These are phyloP conservation scores for Sinotaia quadrata DNA, from an alignment of 2,888 invertebrate species.

Conservation along the genomic window DNA sequence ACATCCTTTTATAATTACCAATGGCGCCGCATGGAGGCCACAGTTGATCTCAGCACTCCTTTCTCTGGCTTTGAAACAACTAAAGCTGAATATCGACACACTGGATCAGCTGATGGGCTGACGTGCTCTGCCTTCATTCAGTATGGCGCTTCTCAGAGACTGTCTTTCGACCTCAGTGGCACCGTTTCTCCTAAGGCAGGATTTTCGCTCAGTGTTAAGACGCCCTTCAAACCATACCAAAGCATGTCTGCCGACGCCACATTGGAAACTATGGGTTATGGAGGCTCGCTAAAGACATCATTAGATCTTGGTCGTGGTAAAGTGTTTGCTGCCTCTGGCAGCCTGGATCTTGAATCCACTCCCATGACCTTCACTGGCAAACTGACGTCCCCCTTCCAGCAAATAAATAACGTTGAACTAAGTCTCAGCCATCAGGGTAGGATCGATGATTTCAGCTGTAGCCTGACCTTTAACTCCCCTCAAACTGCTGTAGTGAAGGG, in stretches of 20 bases:
- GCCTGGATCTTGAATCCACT: slow-evolving; percentile 24
- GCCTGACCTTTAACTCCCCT: slow-evolving; percentile 28
- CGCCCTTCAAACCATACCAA: slow-evolving; percentile 43
- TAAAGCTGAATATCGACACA: slow-evolving; percentile 35
- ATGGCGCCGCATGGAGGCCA: slow-evolving; percentile 29
- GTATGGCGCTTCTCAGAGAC: slow-evolving; percentile 18
- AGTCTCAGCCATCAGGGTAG: slow-evolving; percentile 34
- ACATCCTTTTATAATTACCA: slow-evolving; percentile 28
- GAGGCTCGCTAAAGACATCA: slow-evolving; percentile 10
- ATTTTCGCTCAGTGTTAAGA: slow-evolving; percentile 38
- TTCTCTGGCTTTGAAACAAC: slow-evolving; percentile 21
- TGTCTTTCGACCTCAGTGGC: slow-evolving; percentile 20
- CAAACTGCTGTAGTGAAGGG: slow-evolving; percentile 29
- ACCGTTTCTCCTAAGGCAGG: slow-evolving; percentile 4
- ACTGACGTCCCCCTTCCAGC: slow-evolving; percentile 38
- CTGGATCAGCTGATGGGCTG: slow-evolving; percentile 24
- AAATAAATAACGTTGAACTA: slow-evolving; percentile 36
- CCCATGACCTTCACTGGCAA: slow-evolving; percentile 29
- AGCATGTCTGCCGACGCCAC: slow-evolving; percentile 19
- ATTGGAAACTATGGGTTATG: slow-evolving; percentile 18
- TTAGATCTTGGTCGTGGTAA: slow-evolving; percentile 19
- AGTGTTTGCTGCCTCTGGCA: slow-evolving; percentile 8
- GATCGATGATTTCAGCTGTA: slow-evolving; percentile 30
- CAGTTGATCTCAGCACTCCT: slow-evolving; percentile 34
- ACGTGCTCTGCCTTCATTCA: slow-evolving; percentile 29